These are phyloP conservation scores for Psylliodes chrysocephalus DNA, from an alignment of 2,888 invertebrate species.

Conservation along the genomic window DNA sequence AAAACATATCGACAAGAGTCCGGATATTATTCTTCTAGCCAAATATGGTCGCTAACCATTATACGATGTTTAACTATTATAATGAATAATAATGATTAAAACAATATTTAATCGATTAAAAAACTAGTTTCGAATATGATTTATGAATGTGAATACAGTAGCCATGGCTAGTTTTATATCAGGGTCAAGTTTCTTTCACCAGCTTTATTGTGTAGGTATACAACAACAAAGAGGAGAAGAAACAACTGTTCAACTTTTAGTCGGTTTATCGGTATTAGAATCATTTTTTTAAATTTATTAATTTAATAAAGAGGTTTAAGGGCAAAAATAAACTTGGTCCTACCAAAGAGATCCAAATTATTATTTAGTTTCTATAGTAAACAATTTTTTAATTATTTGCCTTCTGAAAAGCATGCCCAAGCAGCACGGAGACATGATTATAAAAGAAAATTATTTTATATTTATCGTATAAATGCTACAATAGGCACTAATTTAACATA, in stretches of 20 bases:
- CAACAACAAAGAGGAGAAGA: not conserved
- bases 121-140: conserved; percentile 31
- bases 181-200: conserved; percentile 19
- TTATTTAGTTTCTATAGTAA: too few relatives aligned
- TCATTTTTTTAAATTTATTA: not conserved
- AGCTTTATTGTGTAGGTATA: not conserved
- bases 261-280: too few relatives aligned
- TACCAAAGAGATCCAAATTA: too few relatives aligned
- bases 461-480: too few relatives aligned
- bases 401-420: too few relatives aligned
- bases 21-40: conserved; percentile 13
- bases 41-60: conserved; percentile 28
- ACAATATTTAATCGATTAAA: conserved; percentile 28
- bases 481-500: too few relatives aligned
- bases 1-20: not conserved
- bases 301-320: too few relatives aligned
- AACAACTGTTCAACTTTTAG: too few relatives aligned
- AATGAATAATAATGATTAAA: conserved; percentile 31
- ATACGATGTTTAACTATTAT: conserved; percentile 24
- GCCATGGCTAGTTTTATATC: conserved; percentile 15
- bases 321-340: too few relatives aligned
- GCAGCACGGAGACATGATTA: too few relatives aligned
- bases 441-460: too few relatives aligned
- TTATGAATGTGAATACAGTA: conserved; percentile 30
- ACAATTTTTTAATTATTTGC: too few relatives aligned